Conservation (phyloP, 2,797 vertebrate species). For the Manis pentadactyla region DNA sequence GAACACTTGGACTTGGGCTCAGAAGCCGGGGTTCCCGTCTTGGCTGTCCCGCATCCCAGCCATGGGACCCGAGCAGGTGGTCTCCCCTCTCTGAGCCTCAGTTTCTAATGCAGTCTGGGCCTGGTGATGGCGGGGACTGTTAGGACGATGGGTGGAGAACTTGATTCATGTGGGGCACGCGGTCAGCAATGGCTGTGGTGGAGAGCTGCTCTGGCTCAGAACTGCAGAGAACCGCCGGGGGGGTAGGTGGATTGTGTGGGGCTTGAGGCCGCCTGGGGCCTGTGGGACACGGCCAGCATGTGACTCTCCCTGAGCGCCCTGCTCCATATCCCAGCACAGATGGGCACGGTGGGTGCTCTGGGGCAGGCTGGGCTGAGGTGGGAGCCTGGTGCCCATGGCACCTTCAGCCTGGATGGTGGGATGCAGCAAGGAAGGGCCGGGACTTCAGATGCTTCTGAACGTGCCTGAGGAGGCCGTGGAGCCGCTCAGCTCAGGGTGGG, state of each 20-base stretch:
- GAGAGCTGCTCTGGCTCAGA: too few species aligned
- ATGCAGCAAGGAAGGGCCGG: slow-evolving; percentile 91
- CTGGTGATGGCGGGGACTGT: accelerated
- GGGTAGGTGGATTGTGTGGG: accelerated
- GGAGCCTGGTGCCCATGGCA: slow-evolving; percentile 88
- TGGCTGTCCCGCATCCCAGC: background rate
- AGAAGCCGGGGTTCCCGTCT: accelerated
- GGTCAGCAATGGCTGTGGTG: accelerated
- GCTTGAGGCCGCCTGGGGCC: background rate
- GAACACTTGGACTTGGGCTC: background rate
- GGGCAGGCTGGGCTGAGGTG: slow-evolving; percentile 91
- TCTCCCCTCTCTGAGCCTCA: background rate
- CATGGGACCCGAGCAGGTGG: background rate
- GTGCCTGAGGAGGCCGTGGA: slow-evolving; percentile 92
- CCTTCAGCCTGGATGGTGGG: slow-evolving; percentile 91
- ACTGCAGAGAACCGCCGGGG: background rate
- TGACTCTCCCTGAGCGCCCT: slow-evolving; percentile 84
- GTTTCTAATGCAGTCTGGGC: background rate
- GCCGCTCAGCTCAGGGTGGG: slow-evolving; percentile 90
- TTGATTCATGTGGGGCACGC: accelerated
- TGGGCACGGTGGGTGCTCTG: slow-evolving; percentile 89
- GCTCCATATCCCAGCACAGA: slow-evolving; percentile 88
- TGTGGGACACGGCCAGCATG: accelerated
- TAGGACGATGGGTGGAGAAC: accelerated
- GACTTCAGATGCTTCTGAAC: slow-evolving; percentile 91